A percentile compares a stretch with the other conserved stretches of the same genome.
Conservation (phyloP, 2,888 invertebrate genomes). For the Diadromus collaris region DNA sequence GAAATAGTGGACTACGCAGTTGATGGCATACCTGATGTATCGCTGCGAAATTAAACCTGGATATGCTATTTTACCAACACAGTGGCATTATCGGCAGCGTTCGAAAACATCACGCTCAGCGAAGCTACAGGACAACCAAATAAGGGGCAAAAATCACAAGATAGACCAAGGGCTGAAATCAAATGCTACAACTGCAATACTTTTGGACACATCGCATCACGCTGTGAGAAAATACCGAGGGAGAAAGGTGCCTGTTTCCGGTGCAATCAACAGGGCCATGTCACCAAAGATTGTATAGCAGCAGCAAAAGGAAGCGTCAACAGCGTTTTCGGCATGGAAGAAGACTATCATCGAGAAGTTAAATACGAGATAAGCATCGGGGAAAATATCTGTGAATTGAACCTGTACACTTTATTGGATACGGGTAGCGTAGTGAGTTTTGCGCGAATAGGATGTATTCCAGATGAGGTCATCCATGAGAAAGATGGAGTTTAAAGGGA, state of each 20-base stretch:
- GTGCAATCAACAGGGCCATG: background rate
- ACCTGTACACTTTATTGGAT: slow-evolving; percentile 38
- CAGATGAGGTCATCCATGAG: background rate
- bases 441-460: slow-evolving; percentile 17
- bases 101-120: slow-evolving; percentile 49
- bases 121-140: background rate
- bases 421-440: slow-evolving; percentile 38
- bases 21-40: slow-evolving; percentile 55
- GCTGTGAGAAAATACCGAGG: background rate
- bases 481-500: slow-evolving; percentile 13
- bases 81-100: slow-evolving; percentile 50
- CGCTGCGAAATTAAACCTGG: slow-evolving; percentile 52
- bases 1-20: slow-evolving; percentile 58
- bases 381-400: background rate
- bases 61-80: slow-evolving; percentile 48
- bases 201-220: background rate
- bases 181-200: slow-evolving; percentile 25
- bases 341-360: slow-evolving; percentile 6
- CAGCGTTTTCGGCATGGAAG: background rate
- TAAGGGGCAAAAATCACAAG: background rate
- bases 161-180: background rate
- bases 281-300: background rate
- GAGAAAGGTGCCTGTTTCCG: background rate
- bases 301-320: background rate
- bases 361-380: slow-evolving; percentile 24